These are phyloP conservation scores for Crambe crambe DNA, from an alignment of 37 sponge, comb jelly and placozoan species.

Conservation along the genomic window DNA sequence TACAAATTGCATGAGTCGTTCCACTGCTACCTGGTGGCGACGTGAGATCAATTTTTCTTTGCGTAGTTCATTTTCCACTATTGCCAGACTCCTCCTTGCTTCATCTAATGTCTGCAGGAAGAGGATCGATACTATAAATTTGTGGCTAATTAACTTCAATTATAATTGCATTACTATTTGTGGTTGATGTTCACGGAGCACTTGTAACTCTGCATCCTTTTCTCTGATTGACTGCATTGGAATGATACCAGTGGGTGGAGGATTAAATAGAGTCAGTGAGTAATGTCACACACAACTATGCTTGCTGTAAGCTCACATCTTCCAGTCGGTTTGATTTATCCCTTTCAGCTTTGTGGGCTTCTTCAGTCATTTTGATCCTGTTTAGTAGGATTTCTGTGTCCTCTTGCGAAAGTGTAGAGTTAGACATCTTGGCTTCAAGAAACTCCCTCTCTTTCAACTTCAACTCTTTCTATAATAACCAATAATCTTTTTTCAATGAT, in stretches of 20 bases:
- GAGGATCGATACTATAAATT: not conserved
- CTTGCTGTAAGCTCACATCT: conserved; percentile 35
- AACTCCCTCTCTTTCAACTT: not conserved
- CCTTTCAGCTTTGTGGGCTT: conserved; percentile 24
- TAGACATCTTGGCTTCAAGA: not conserved
- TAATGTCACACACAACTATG: not conserved
- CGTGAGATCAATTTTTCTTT: conserved; percentile 44
- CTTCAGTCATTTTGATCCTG: conserved; percentile 27
- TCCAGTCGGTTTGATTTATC: conserved; percentile 38
- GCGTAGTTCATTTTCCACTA: conserved; percentile 53
- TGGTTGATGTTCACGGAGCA: conserved; percentile 12
- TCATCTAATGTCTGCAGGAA: conserved; percentile 39
- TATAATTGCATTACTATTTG: conserved; percentile 20
- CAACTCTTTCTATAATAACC: too few species aligned
- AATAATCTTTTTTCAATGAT: too few species aligned
- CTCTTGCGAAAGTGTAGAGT: not conserved
- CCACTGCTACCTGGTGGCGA: conserved; percentile 65
- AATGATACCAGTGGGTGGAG: not conserved
- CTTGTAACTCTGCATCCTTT: conserved; percentile 31
- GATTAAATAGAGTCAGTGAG: too few species aligned
- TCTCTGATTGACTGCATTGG: conserved; percentile 13
- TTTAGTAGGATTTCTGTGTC: not conserved
- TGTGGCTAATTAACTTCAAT: not conserved
- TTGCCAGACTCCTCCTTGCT: conserved; percentile 35
- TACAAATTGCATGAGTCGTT: conserved; percentile 51